Evolutionary conservation across 2,797 vertebrate species (phyloP).

Genomic region (Malurus splendens): DNA sequence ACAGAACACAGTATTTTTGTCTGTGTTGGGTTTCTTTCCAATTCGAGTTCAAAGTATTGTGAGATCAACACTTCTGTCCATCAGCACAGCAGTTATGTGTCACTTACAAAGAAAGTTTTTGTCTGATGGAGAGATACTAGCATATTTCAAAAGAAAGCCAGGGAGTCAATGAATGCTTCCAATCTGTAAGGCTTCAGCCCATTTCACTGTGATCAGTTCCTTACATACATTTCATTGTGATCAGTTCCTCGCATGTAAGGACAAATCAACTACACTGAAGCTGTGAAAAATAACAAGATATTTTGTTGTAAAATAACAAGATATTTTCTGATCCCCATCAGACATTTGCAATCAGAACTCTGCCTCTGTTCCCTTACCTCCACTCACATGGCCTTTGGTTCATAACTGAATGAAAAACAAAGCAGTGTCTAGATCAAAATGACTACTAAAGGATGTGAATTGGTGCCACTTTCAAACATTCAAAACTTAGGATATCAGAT

Average conservation of each 20-base stretch:
- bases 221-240: not conserved
- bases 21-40: not conserved
- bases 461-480: not conserved
- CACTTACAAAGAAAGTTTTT: not conserved
- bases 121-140: not conserved
- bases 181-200: not conserved
- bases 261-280: not conserved
- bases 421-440: not conserved
- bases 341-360: not conserved
- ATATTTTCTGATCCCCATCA: not conserved
- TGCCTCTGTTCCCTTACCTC: not conserved
- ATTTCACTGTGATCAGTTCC: not conserved
- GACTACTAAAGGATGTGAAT: not conserved
- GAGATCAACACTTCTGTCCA: not conserved
- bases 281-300: not conserved
- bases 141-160: not conserved
- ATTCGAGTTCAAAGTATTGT: not conserved
- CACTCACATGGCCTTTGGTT: not conserved
- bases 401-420: not conserved
- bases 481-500: not conserved
- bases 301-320: no score
- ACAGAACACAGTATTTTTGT: not conserved
- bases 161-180: not conserved
- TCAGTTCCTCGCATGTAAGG: not conserved
- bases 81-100: not conserved